Conservation (phyloP, 35 echinoderm and acorn worm species). For the Anneissia japonica region DNA sequence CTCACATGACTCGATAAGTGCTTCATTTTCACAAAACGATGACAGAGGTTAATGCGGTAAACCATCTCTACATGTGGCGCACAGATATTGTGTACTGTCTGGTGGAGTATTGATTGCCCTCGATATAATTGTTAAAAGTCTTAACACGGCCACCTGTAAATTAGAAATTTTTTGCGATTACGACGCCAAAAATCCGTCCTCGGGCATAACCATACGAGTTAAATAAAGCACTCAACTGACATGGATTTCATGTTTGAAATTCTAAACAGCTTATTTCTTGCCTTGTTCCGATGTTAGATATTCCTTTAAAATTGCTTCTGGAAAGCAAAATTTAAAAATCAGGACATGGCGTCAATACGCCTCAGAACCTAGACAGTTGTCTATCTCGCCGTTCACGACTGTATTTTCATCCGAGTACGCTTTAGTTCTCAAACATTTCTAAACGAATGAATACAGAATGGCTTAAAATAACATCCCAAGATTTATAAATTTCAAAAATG, state of each 20-base stretch:
- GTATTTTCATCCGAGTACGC: too few species aligned
- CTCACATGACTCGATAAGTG: too few species aligned
- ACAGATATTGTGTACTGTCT: too few species aligned
- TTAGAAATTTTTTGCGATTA: not conserved
- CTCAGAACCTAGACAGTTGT: not conserved
- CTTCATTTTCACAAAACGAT: too few species aligned
- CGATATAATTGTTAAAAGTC: not conserved
- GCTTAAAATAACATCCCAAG: too few species aligned
- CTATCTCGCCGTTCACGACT: too few species aligned
- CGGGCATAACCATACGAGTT: not conserved
- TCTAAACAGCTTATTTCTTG: not conserved
- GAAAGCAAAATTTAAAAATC: not conserved
- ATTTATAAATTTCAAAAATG: too few species aligned
- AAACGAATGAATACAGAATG: too few species aligned
- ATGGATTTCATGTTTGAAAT: not conserved
- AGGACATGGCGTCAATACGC: not conserved
- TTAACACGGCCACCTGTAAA: not conserved
- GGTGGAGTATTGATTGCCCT: not conserved
- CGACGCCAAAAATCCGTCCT: not conserved
- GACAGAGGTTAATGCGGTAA: too few species aligned
- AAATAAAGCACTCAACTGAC: not conserved
- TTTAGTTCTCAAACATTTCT: too few species aligned
- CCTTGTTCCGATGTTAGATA: too few species aligned
- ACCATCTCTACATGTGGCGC: too few species aligned
- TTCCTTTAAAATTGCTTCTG: not conserved